These are phyloP conservation scores for Oncorhynchus masou DNA, from an alignment of 2,113 vertebrate genomes.

Conservation along the genomic window DNA sequence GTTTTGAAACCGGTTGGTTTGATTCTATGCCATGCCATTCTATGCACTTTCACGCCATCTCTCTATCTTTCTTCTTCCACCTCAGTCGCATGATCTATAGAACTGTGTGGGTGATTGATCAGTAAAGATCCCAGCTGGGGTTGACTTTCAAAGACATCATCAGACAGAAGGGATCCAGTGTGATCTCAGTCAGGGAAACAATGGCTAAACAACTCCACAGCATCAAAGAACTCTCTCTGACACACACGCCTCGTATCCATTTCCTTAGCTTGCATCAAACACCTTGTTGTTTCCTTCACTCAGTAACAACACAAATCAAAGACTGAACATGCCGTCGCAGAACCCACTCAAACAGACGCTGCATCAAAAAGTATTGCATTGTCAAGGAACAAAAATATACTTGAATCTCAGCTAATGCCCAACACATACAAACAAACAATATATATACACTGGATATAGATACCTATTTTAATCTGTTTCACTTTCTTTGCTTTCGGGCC, in stretches of 20 bases:
- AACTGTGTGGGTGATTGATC: slow-evolving; percentile 10
- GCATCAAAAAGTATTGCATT: neutral
- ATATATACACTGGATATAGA: too few species aligned
- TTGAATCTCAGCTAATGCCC: too few species aligned
- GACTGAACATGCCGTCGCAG: slow-evolving; percentile 9
- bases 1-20: too few species aligned
- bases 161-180: neutral
- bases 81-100: neutral
- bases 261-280: slow-evolving; percentile 25
- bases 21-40: too few species aligned
- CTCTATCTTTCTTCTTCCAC: too few species aligned
- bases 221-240: slow-evolving; percentile 13
- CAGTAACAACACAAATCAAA: slow-evolving; percentile 27
- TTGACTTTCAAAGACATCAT: slow-evolving; percentile 11
- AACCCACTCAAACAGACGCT: neutral
- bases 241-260: neutral
- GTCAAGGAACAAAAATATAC: too few species aligned
- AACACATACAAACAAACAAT: too few species aligned
- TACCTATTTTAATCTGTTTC: too few species aligned
- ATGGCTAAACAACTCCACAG: neutral
- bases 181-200: slow-evolving; percentile 4
- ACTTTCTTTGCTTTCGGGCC: too few species aligned
- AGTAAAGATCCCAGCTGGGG: neutral
- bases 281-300: slow-evolving; percentile 22
- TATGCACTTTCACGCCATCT: too few species aligned